Evolutionary conservation across 2,888 invertebrate species (phyloP), one percentile per base, ranked within the genome.

Genomic region (Lithophane ornitopus): DNA sequence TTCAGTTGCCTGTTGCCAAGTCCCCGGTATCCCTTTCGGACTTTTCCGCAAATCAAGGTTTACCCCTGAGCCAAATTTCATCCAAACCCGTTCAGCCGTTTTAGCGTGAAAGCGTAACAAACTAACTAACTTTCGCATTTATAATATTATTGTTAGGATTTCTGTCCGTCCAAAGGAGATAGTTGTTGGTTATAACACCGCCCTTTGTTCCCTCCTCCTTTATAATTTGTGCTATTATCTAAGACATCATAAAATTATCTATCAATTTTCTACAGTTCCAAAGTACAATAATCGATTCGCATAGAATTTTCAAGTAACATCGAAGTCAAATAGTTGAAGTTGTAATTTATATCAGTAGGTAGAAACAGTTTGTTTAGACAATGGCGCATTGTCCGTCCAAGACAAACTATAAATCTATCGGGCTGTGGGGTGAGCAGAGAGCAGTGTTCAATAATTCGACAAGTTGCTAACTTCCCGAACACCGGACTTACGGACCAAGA

Each of bases 401-500:
- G 95, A 94, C 93, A 94, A 95, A 95, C 94, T 93, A 92, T 94
- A 93, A 94, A 94, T 94, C 93, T 92, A 84, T 89, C 80, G 83
- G 84, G 85, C 86, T 83, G 78, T 84, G 74, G 82, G 78, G 72
- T 83, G 71, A 82, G 87, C 88, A 89, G 90, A 89, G 88, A 19
- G 56, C 59, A 59, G 28, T 34, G 28, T 89, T 90, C 93, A 94
- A 96, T 95, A 95, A 95, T 95, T 96, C 95, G 94, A 94, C 93
- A 94, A 95, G 90, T 95, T 93, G 89, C 91, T 86, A 94, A 95
- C 94, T 95, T 91, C 90, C 80, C 90, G 89, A 94, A 94, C 92
- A 93, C 95, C 96, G 96, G 96, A 95, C 95, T 96, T 96, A 96
- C 92, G 94, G 93, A 77, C 93, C 92, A 96, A 96, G 96, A 96